Evolutionary conservation across 2,113 vertebrate species (phyloP), one percentile per base, ranked within the genome.

Genomic region (Perccottus glenii): DNA sequence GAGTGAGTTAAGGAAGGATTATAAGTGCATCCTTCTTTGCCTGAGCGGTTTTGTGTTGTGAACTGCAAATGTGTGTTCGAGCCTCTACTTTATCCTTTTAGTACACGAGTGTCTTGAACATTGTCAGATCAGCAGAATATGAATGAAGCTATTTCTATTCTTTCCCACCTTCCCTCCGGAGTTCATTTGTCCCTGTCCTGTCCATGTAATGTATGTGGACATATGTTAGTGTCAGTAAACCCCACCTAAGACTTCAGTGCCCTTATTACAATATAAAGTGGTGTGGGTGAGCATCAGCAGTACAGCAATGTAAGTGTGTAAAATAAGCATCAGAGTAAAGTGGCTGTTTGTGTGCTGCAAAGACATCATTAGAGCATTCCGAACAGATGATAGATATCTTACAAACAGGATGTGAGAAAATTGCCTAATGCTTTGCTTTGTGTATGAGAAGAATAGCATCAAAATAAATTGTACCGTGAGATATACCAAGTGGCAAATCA

Each of bases 141-240:
- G 67, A 80, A 78, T 65, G 63, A 68, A 68, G 61, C 16, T 43
- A n/a, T 76, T 88, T 81, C 78, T 87, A 81, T 81, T 85, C 59
- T 80, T 76, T 82, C 70, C 70, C 58, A 77, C 67, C 67, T 77
- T 75, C 71, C 78, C 70, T 70, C 83, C 51, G 19, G 87, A 85
- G 49, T 64, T 80, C 79, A 81, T 88, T 70, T 15, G 79, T 88
- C 77, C 35, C 64, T 33, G 79, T 85, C 79, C 49, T 3, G 8
- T 61, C 56, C 71, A 64, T 32, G 27, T 83, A 64, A 64, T 32
- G 27, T 83, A 64, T n/a, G 72, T 16, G 80, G 70, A 69, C 67
- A 81, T 70, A 75, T 53, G 79, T 82, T 77, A 62, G 53, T 71
- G 82, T 82, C 85, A 69, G 60, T 0, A 11, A n/a, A 12, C 15